Conservation (phyloP, 2,888 invertebrate species). For the Acanthosepion lycidas region DNA sequence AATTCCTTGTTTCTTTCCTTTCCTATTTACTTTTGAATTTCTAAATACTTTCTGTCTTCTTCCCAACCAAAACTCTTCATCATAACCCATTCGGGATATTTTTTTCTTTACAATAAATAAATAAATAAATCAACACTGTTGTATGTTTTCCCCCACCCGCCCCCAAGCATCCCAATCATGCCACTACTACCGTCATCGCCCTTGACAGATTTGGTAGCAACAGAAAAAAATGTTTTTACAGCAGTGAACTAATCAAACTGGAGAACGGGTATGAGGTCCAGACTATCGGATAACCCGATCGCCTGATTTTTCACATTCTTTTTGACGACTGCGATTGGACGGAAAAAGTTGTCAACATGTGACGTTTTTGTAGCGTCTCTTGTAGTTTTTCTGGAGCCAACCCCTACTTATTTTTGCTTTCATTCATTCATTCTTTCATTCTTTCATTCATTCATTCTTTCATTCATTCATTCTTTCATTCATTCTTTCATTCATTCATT, state of each 20-base stretch:
- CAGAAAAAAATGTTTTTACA: neutral
- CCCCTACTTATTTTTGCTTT: neutral
- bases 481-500: too few relatives aligned
- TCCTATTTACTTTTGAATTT: neutral
- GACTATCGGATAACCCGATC: neutral
- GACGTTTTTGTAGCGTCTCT: neutral
- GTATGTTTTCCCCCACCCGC: neutral
- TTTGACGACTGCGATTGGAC: neutral
- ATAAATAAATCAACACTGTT: neutral
- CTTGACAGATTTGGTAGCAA: neutral
- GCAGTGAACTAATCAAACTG: neutral
- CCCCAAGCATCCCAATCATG: neutral
- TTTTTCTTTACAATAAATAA: neutral
- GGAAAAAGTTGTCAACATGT: slow-evolving; percentile 9
- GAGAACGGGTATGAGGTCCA: neutral
- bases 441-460: neutral
- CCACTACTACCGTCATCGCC: neutral
- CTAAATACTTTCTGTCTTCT: neutral
- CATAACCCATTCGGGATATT: neutral
- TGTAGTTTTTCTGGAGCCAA: neutral
- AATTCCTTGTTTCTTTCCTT: neutral
- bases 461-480: neutral
- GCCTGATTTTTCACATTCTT: neutral
- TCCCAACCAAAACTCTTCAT: neutral
- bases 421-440: neutral